A percentile compares a stretch with the other conserved stretches of the same genome.
Conservation (phyloP, 2,113 vertebrate genomes). For the Passer montanus region DNA sequence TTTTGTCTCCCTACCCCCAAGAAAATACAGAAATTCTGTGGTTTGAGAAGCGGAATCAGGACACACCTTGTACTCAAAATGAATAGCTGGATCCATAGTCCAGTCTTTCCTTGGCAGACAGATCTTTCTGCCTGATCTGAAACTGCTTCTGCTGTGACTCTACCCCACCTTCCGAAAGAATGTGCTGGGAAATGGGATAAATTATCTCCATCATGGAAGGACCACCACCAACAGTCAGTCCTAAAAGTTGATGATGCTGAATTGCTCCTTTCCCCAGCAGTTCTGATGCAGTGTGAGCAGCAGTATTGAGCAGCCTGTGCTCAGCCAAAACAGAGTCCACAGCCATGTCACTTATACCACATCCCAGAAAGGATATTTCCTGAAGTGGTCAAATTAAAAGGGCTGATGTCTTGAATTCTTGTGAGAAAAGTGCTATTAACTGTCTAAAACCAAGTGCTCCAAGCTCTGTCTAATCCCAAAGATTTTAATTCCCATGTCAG, state of each 20-base stretch:
- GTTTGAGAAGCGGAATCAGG: neutral
- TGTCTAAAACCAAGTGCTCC: neutral
- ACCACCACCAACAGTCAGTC: accelerated
- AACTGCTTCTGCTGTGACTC: neutral
- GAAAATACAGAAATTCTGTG: neutral
- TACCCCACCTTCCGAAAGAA: neutral
- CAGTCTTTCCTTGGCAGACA: neutral
- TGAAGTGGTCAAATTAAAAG: neutral
- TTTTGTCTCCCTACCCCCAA: accelerated
- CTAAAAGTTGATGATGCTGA: neutral
- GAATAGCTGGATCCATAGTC: neutral
- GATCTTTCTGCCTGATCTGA: accelerated
- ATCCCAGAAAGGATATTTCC: neutral
- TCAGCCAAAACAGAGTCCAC: neutral
- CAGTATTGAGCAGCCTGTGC: neutral
- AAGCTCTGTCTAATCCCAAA: neutral
- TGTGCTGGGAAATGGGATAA: neutral
- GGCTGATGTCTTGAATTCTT: neutral
- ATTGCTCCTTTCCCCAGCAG: neutral
- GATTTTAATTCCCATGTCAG: neutral
- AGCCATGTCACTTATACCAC: accelerated
- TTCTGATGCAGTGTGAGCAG: neutral
- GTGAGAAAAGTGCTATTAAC: neutral
- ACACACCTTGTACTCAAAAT: neutral
- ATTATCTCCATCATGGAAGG: neutral